Evolutionary conservation across 2,888 invertebrate genomes (phyloP), one percentile per base, ranked within the genome.

Genomic region (Archips xylosteana): DNA sequence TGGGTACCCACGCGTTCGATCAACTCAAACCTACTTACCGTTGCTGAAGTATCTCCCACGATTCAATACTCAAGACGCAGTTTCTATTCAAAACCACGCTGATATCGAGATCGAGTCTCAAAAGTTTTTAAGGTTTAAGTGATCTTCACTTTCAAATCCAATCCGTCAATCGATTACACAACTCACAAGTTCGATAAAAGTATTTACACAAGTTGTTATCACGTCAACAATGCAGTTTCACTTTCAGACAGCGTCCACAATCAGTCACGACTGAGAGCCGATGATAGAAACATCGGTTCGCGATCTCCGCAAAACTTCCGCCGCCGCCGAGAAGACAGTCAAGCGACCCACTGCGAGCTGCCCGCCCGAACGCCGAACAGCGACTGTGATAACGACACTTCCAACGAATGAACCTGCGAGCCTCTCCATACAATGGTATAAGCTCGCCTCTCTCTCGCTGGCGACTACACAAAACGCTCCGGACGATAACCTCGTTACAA

Each of bases 321-420:
- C 79, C 87, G 87, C 32, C 39, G 66, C 39, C 23, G 57, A 23
- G 57, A 54, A 54, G 63, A 69, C 39, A 42, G 23, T 15, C 42
- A 15, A 13, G 36, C 23, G 54, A 67, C 66, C 59, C 63, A 49
- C 9, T 62, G 60, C 87, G 81, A 87, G 88, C 87, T 83, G 89
- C 90, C 92, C 86, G 91, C 87, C 85, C 92, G 91, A 89, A 80
- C 87, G 92, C 88, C 89, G 91, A 92, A 88, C 91, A 90, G 92
- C 93, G 91, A 94, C 94, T 94, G 93, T 92, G 92, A 93, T 94
- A 94, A 92, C 92, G 88, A 89, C 85, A 88, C 88, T 90, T 89
- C 89, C 88, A 87, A 80, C 92, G 87, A 91, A 88, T 88, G 87
- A 90, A 92, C 92, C 92, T 87, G 88, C 91, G 85, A 87, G 84